These are phyloP conservation scores for Coptodon rendalli DNA, from an alignment of 2,113 vertebrate genomes.

Conservation along the genomic window DNA sequence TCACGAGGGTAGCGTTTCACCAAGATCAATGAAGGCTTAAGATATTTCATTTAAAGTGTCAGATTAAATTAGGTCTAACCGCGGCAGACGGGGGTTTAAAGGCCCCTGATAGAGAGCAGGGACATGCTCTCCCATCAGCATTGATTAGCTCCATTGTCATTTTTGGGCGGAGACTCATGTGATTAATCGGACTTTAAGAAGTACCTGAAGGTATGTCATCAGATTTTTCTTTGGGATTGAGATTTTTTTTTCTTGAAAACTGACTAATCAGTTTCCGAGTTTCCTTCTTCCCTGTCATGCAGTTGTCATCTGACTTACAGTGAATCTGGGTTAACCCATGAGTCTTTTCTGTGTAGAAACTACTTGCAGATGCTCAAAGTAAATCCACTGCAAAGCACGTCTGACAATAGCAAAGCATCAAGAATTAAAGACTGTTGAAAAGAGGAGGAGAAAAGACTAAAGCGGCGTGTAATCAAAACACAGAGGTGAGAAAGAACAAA, in stretches of 20 bases:
- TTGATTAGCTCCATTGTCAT: conserved; percentile 45
- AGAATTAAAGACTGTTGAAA: background rate
- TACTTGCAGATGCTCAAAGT: background rate
- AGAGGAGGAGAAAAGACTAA: background rate
- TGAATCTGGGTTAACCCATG: background rate
- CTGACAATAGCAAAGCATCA: background rate
- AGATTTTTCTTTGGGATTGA: background rate
- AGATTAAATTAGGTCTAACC: conserved; percentile 28
- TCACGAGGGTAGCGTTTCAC: background rate
- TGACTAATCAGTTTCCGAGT: background rate
- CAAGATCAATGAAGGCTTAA: conserved; percentile 26
- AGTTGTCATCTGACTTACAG: background rate
- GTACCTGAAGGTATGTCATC: conserved; percentile 31
- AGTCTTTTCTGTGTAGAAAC: background rate
- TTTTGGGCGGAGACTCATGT: background rate
- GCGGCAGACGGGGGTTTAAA: conserved; percentile 19
- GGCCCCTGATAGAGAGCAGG: background rate
- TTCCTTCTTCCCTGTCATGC: background rate
- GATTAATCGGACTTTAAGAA: conserved; percentile 34
- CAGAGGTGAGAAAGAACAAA: background rate
- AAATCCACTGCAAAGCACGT: background rate
- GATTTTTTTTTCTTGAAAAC: background rate
- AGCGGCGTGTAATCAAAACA: background rate
- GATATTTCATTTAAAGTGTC: conserved; percentile 35
- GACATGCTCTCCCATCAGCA: conserved; percentile 28